Conservation (phyloP, 2,888 invertebrate species). For the Tetranychus piercei region DNA sequence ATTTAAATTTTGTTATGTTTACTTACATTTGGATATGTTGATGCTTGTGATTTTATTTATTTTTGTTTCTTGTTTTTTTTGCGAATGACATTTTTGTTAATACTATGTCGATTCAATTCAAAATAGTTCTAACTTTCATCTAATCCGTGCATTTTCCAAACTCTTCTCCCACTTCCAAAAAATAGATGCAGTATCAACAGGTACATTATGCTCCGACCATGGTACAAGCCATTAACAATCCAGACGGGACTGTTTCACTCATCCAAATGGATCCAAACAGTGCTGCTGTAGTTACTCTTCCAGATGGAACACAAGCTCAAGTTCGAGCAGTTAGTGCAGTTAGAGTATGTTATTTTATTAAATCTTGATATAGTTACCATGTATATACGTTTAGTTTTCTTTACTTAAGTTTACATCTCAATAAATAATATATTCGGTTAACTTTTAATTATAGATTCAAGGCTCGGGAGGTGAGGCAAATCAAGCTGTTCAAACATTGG, state of each 20-base stretch:
- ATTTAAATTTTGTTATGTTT: neutral
- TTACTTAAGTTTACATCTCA: neutral
- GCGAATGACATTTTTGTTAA: neutral
- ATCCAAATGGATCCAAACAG: slow-evolving; percentile 85
- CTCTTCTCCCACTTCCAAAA: neutral
- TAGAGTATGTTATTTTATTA: slow-evolving; percentile 15
- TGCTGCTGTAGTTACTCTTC: slow-evolving; percentile 69
- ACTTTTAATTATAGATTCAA: slow-evolving; percentile 24
- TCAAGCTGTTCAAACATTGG: slow-evolving; percentile 34
- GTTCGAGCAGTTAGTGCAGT: slow-evolving; percentile 52
- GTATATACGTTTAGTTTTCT: neutral
- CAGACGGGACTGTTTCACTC: slow-evolving; percentile 85
- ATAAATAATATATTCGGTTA: neutral
- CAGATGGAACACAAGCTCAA: slow-evolving; percentile 86
- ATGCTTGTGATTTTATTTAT: slow-evolving; percentile 2
- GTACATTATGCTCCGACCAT: slow-evolving; percentile 58
- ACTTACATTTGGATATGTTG: slow-evolving; percentile 2
- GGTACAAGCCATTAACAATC: slow-evolving; percentile 84
- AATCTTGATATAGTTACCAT: neutral
- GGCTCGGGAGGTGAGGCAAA: slow-evolving; percentile 29
- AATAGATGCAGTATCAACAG: slow-evolving; percentile 11
- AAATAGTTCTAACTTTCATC: neutral
- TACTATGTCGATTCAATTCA: neutral
- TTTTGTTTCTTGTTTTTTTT: neutral
- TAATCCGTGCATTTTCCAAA: neutral